Conservation (phyloP, 2,888 invertebrate genomes). For the Hemaris fuciformis region DNA sequence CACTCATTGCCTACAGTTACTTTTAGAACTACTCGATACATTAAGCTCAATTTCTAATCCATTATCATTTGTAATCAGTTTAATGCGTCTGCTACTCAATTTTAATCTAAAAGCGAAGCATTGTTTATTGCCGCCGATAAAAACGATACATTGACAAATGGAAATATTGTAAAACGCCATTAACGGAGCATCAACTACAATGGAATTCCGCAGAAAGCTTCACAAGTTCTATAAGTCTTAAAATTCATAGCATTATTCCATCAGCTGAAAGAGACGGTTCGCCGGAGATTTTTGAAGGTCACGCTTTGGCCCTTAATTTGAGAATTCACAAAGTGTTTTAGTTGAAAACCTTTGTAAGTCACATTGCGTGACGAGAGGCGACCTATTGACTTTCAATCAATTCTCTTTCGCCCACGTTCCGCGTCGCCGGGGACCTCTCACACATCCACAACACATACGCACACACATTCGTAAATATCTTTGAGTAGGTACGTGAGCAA, state of each 20-base stretch:
- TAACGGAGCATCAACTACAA: background rate
- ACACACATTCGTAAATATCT: background rate
- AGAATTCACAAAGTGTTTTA: slow-evolving; percentile 33
- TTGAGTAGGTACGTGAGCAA: background rate
- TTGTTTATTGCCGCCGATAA: slow-evolving; percentile 2
- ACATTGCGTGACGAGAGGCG: slow-evolving; percentile 42
- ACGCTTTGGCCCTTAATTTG: slow-evolving; percentile 32
- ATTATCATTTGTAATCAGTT: background rate
- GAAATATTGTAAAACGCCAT: background rate
- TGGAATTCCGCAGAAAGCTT: slow-evolving; percentile 17
- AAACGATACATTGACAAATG: slow-evolving; percentile 9
- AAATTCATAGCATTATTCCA: background rate
- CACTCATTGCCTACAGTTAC: background rate
- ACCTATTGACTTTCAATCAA: slow-evolving; percentile 62
- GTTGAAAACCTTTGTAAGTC: slow-evolving; percentile 40
- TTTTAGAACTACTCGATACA: background rate
- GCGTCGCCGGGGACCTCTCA: slow-evolving; percentile 16
- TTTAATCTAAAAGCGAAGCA: background rate
- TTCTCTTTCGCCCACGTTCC: slow-evolving; percentile 41
- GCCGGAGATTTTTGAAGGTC: background rate
- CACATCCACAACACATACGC: background rate
- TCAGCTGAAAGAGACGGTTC: background rate
- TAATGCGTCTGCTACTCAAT: background rate
- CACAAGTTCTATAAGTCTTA: background rate
- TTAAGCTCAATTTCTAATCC: background rate